phyloP scores from a whole-genome alignment of 2,113 vertebrate genomes.

The Callopanchax toddi region DNA sequence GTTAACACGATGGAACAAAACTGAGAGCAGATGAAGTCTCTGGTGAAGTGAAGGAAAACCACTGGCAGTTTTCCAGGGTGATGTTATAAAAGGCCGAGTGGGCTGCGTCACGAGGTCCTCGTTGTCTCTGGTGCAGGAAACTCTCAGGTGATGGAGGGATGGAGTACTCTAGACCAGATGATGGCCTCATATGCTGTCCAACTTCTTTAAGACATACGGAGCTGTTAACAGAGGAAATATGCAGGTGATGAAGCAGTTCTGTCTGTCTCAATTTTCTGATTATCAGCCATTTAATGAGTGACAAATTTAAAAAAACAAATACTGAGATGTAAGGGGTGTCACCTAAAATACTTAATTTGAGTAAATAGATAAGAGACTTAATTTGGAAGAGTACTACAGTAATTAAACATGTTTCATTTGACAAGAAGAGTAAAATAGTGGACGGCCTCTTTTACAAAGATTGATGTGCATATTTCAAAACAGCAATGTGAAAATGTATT shows the following conservation, averaged over 20 bases:
- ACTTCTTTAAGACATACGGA: constrained; percentile 92
- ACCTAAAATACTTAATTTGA: neutral
- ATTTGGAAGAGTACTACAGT: too few species aligned
- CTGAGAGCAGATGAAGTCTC: constrained; percentile 5
- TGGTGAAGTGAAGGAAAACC: constrained; percentile 25
- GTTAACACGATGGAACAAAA: neutral
- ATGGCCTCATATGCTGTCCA: constrained; percentile 89
- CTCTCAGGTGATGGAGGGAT: constrained; percentile 27
- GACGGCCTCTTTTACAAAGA: too few species aligned
- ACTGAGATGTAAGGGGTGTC: neutral
- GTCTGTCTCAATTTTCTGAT: too few species aligned
- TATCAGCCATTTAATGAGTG: too few species aligned
- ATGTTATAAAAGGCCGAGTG: constrained; percentile 2
- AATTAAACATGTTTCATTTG: too few species aligned
- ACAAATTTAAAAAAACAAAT: neutral
- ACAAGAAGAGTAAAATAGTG: too few species aligned
- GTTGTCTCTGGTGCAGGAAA: constrained; percentile 22
- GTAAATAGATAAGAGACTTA: neutral
- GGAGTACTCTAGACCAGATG: neutral
- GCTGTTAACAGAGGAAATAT: constrained; percentile 75
- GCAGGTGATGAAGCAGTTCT: neutral
- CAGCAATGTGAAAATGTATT: too few species aligned
- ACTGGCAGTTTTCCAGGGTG: constrained; percentile 6
- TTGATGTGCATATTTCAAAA: too few species aligned
- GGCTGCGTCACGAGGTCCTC: constrained; percentile 25